Base-by-base conservation (phyloP, 2,113 vertebrate genomes). In the Hypocryptadius cinnamomeus region DNA sequence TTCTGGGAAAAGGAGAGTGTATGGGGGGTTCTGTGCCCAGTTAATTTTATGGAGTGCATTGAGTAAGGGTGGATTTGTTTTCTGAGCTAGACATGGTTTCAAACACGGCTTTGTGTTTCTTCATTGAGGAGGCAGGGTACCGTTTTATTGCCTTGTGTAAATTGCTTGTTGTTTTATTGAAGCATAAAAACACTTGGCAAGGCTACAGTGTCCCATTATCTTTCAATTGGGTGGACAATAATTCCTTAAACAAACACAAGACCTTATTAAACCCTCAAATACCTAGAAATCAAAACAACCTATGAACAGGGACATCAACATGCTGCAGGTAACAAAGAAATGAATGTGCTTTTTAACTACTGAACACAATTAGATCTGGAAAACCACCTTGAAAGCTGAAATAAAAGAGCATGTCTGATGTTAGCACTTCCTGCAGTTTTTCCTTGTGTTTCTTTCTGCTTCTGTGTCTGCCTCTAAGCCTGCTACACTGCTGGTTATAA, bases 161-260 rank as follows among this genome's bases (percentile, higher is more conserved):
- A 96, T 94, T 92, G 89, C 80, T 87, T 79, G 89, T 92, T 86
- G 57, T 90, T 96, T 95, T 93, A 96, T 30, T 92, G 91, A 95
- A 81, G 89, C 90, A 87, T 90, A 90, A 95, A 95, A 96, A 90
- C 94, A 86, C 73, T 96, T 96, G 96, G 93, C 94, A 82, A 74
- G 69, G 80, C 61, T 79, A 93, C 86, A 89, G 76, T 1, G 0
- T 78, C 85, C 93, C 90, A 84, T 96, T 96, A 92, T 94, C 88
- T 95, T 95, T 95, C 92, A 68, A 68, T 37, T 71, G 88, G 79
- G 86, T 92, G 79, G 59, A 65, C 80, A 96, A 68, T 94, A 93
- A 94, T 89, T 95, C 73, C 73, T 94, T 95, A 81, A 91, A 76
- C 84, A 96, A 95, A 95, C 83, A 95, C 37, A 86, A 92, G 79